These are phyloP conservation scores for Unio delphinus DNA, from an alignment of 2,888 invertebrate species.

Conservation along the genomic window DNA sequence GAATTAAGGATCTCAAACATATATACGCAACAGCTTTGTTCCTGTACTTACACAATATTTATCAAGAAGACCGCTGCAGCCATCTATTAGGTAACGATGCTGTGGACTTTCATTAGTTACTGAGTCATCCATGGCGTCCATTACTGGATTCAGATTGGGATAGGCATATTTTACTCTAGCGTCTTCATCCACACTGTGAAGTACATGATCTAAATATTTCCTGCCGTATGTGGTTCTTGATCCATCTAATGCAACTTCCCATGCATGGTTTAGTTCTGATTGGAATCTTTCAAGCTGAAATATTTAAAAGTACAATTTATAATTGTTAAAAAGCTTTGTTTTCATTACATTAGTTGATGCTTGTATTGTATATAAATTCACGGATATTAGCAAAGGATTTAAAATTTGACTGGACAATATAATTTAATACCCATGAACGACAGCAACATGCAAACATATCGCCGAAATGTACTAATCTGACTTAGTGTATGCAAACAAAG, in stretches of 20 bases:
- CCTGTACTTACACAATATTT: conserved; percentile 31
- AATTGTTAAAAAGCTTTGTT: not conserved
- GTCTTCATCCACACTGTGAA: too few relatives aligned
- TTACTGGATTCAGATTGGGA: conserved; percentile 27
- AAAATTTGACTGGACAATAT: too few relatives aligned
- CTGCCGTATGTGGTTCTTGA: conserved; percentile 25
- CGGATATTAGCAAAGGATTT: too few relatives aligned
- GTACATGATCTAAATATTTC: conserved; percentile 15
- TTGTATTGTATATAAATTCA: too few relatives aligned
- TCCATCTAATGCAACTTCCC: conserved; percentile 14
- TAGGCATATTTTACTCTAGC: not conserved
- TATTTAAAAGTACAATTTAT: too few relatives aligned
- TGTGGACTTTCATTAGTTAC: conserved; percentile 24
- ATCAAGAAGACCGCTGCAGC: conserved; percentile 25
- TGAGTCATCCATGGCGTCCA: conserved; percentile 34
- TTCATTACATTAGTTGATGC: not conserved
- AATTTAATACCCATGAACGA: too few relatives aligned
- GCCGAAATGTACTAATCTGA: too few relatives aligned
- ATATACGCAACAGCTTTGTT: too few relatives aligned
- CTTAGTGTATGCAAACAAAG: too few relatives aligned
- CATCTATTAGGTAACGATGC: conserved; percentile 35
- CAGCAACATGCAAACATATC: too few relatives aligned
- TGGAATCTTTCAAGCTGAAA: conserved; percentile 12
- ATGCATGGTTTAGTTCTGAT: conserved; percentile 15
- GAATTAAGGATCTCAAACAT: too few relatives aligned